phyloP scores from a whole-genome alignment of 2,113 vertebrate species.

The Eudyptes chrysolophus region DNA sequence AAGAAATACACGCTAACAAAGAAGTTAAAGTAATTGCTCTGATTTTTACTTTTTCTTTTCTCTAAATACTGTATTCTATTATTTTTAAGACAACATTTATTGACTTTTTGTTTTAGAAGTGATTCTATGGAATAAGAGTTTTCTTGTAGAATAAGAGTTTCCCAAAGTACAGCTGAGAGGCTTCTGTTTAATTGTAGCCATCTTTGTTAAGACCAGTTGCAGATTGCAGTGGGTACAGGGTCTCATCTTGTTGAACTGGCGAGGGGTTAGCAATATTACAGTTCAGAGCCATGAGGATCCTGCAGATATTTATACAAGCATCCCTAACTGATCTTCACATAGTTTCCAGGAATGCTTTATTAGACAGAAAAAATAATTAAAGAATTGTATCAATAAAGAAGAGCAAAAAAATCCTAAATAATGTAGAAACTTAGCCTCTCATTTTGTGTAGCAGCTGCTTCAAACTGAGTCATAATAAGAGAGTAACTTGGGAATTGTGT shows the following conservation, averaged over 20 bases:
- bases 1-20: neutral
- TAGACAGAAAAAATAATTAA: neutral
- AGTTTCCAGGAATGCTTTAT: neutral
- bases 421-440: neutral
- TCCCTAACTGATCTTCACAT: neutral
- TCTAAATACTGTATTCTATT: neutral
- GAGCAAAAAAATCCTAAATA: neutral
- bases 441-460: neutral
- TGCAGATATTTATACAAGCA: neutral
- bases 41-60: neutral
- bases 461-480: neutral
- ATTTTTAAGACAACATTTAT: neutral
- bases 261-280: neutral
- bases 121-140: neutral
- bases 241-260: neutral
- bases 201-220: neutral
- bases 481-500: neutral
- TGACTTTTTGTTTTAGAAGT: neutral
- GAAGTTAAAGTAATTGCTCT: slow-evolving; percentile 51
- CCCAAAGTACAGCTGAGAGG: neutral
- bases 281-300: neutral
- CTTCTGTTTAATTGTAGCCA: neutral
- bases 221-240: neutral
- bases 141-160: neutral
- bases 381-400: neutral